Percentiles rank a stretch among this genome's conserved stretches.
These are phyloP conservation scores for Dolichotis patagonum DNA, from an alignment of 2,113 vertebrate genomes.

Conservation along the genomic window DNA sequence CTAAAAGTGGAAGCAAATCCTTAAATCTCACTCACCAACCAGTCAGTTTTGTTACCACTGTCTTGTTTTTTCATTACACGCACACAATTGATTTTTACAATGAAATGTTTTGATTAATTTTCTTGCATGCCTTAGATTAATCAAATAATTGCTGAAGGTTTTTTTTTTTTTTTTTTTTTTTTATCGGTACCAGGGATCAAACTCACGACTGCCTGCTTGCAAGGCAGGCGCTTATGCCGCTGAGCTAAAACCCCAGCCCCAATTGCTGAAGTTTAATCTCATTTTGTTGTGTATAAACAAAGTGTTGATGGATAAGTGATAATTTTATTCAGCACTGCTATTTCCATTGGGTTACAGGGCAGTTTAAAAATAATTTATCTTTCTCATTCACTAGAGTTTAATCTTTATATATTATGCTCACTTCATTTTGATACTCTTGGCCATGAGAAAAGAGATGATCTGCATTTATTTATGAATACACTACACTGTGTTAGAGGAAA, in stretches of 20 bases:
- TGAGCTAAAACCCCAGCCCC: too few species aligned
- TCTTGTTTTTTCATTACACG: background rate
- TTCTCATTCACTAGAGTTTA: background rate
- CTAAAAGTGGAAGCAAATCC: background rate
- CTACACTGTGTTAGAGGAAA: background rate
- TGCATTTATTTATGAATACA: background rate
- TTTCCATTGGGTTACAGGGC: background rate
- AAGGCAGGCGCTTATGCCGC: too few species aligned
- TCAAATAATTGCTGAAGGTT: constrained; percentile 49
- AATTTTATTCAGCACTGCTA: constrained; percentile 48
- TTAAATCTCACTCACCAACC: background rate
- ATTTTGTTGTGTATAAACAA: constrained; percentile 51
- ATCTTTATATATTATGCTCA: background rate
- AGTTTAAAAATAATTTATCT: constrained; percentile 45
- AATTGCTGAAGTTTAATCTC: constrained; percentile 28
- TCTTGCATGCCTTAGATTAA: constrained; percentile 61
- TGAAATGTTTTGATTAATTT: constrained; percentile 50
- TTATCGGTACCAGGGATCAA: too few species aligned
- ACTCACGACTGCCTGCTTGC: too few species aligned
- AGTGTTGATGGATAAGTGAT: background rate
- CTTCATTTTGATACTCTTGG: background rate
- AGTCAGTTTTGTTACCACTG: background rate
- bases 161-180: too few species aligned
- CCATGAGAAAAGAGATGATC: background rate
- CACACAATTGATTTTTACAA: constrained; percentile 51